Evolutionary conservation across 2,113 vertebrate species (phyloP), one percentile per base, ranked within the genome.

Genomic region (Caranx ignobilis): DNA sequence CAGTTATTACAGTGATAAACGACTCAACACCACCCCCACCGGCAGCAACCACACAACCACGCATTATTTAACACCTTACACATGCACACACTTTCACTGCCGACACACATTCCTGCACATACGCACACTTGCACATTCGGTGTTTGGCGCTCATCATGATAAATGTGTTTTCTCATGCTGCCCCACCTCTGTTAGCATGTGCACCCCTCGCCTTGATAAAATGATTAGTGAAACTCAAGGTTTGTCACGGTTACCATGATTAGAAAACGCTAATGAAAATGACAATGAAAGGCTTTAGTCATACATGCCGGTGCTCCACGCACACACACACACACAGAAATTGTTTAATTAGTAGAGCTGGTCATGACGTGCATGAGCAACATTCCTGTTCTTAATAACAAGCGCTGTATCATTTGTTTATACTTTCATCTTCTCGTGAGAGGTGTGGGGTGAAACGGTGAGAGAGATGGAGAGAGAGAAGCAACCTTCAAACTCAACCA

Each of bases 1-100:
- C 90, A 92, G 90, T 94, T 94, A 93, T 94, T 91, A 92, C 82
- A 82, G 75, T 94, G 94, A 94, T 94, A 89, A 93, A 94, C 77
- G 91, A 93, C 83, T 82, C 76, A 21, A 72, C 83, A 13, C 68
- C 82, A 72, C 68, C 77, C 81, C 63, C 78, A 31, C 75, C 77
- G 26, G 12, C 82, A 45, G 77, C 86, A 78, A 56, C 90, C 90
- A 86, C 82, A 75, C 90, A 83, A 55, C 77, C 75, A 73, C 87
- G 77, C 81, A 68, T 79, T 88, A 71, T 74, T 87, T 84, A 86
- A 88, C 89, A 90, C 82, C 65, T 83, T 19, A 57, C 39, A 87
- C 35, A 26, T 65, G 69, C 77, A 74, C 79, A 74, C 79, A 60
- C 81, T 48, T 73, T 43, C 26, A 54, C 16, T 1, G 2, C 71